Conservation (phyloP, 2,797 vertebrate species). For the Apodemus agrarius region DNA sequence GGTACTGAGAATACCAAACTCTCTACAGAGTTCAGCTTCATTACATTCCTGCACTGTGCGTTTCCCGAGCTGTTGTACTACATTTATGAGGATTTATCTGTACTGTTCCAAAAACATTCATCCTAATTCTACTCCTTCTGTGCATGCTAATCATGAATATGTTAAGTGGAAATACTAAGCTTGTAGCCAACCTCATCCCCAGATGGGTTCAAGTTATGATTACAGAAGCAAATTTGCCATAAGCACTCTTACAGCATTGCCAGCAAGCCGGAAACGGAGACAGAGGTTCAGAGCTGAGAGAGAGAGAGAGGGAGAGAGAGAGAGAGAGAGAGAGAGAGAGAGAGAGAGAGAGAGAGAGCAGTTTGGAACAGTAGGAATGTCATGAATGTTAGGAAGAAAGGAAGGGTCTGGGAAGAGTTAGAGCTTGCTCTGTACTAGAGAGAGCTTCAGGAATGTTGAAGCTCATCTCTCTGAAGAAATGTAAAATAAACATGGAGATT, state of each 20-base stretch:
- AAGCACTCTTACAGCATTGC: conserved; percentile 84
- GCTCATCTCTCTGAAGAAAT: conserved; percentile 54
- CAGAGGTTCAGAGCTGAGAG: conserved; percentile 72
- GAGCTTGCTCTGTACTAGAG: conserved; percentile 30
- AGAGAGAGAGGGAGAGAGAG: background rate
- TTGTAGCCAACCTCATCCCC: conserved; percentile 88
- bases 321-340: background rate
- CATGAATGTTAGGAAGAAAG: background rate
- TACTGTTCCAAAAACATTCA: conserved; percentile 91
- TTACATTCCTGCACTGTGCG: conserved; percentile 88
- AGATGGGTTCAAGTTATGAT: conserved; percentile 90
- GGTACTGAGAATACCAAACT: conserved; percentile 90
- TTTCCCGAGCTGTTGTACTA: conserved; percentile 90
- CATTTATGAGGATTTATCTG: conserved; percentile 92
- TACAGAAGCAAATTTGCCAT: conserved; percentile 90
- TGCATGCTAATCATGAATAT: conserved; percentile 90
- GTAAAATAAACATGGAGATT: conserved; percentile 50
- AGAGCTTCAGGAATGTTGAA: conserved; percentile 37
- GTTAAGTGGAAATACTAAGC: conserved; percentile 89
- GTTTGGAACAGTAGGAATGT: conserved; percentile 65
- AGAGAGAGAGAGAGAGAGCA: background rate
- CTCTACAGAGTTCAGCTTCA: conserved; percentile 90
- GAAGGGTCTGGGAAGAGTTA: background rate
- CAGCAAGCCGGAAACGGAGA: conserved; percentile 84
- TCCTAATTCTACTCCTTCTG: conserved; percentile 90